Evolutionary conservation across 2,888 invertebrate genomes (phyloP), one percentile per base, ranked within the genome.

Genomic region (Listrodromus nycthemerus): DNA sequence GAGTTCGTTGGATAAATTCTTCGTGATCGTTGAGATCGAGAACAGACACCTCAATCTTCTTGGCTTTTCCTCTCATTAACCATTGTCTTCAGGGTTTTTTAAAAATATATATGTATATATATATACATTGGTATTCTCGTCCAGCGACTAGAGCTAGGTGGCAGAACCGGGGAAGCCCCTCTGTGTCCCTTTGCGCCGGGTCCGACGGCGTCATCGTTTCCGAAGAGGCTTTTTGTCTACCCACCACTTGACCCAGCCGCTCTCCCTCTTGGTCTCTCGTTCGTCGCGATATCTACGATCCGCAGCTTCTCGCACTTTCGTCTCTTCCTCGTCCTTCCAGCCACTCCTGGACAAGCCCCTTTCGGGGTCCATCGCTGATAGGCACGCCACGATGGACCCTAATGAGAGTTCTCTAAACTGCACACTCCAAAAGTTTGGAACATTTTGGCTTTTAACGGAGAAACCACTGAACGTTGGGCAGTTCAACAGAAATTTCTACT

Each of bases 221-320:
- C 85, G 30, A 80, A 87, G 88, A 82, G 83, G 87, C 87, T 86
- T 88, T 87, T 88, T 55, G 86, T 88, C 85, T 83, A 83, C 80
- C 48, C 63, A 61, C 78, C 83, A 89, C 89, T 88, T 87, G 89
- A 89, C 89, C 89, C 82, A 84, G 61, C 63, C 65, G 6, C 52
- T 73, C 66, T 50, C 69, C 48, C 41, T 27, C 48, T 58, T 52
- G 30, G 6, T 58, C 19, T 33, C 21, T 33, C 16, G 45, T 41
- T 19, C 19, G 67, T 41, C 41, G 27, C 52, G 55, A 69, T 80
- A 66, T 81, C 71, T 55, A 63, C 27, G 50, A 79, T 80, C 67
- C 61, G 48, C 61, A 21, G 30, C 74, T 21, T 33, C 63, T 50
- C 24, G 16, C 27, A 13, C 50, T 24, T 21, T 45, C 45, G n/a